Percentiles rank a stretch among this genome's conserved stretches.
phyloP scores from a whole-genome alignment of 2,113 vertebrate genomes.

The Fulica atra region DNA sequence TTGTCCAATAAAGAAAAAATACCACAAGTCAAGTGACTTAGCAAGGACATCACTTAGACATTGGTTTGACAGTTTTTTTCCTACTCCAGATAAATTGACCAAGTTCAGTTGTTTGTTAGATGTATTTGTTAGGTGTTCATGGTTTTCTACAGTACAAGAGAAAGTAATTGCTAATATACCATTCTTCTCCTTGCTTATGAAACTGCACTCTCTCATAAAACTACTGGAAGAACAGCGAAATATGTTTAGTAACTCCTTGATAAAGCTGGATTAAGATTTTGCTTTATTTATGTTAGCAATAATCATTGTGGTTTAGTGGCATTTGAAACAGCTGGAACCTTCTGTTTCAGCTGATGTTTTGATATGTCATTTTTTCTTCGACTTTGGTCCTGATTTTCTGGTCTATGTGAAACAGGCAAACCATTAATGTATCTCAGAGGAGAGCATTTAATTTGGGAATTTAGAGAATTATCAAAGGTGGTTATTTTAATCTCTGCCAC shows the following conservation, averaged over 20 bases:
- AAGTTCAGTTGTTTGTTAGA: background rate
- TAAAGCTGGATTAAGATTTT: constrained; percentile 59
- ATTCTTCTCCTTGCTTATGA: background rate
- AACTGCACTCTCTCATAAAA: background rate
- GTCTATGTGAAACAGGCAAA: constrained; percentile 37
- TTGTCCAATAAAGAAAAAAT: background rate
- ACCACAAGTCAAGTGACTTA: constrained; percentile 35
- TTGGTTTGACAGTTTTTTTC: constrained; percentile 2
- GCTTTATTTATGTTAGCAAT: constrained; percentile 65
- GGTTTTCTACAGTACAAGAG: background rate
- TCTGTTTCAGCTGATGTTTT: constrained; percentile 66
- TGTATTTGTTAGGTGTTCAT: background rate
- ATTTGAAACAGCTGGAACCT: constrained; percentile 63
- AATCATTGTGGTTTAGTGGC: constrained; percentile 65
- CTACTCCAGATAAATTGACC: background rate
- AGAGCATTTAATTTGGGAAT: constrained; percentile 46
- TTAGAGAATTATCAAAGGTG: constrained; percentile 33
- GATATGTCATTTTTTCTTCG: constrained; percentile 41
- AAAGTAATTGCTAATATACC: background rate
- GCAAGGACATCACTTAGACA: constrained; percentile 6
- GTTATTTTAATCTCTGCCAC: constrained; percentile 44
- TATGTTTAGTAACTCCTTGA: constrained; percentile 34
- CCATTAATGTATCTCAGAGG: constrained; percentile 30
- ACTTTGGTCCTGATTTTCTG: constrained; percentile 52
- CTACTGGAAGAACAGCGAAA: constrained; percentile 26